Conservation (phyloP, 2,888 invertebrate genomes). For the Apotomis betuletana region DNA sequence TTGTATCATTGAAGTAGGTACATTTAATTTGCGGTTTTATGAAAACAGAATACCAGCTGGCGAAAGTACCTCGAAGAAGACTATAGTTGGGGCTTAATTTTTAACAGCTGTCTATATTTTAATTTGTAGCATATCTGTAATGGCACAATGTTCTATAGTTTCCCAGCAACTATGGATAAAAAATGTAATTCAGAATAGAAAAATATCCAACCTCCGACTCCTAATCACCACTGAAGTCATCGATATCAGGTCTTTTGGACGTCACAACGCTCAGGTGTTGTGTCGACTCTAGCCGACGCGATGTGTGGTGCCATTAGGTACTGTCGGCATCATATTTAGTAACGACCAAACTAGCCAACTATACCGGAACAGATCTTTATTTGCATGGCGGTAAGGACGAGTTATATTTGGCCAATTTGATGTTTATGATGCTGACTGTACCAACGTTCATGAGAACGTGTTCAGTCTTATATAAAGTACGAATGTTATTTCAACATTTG, state of each 20-base stretch:
- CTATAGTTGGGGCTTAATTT: background rate
- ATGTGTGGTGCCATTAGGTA: background rate
- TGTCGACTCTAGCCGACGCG: background rate
- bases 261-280: background rate
- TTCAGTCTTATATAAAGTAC: too few relatives aligned
- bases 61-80: background rate
- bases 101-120: background rate
- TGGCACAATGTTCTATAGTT: conserved; percentile 40
- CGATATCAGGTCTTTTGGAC: background rate
- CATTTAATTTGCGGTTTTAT: background rate
- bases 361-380: too few relatives aligned
- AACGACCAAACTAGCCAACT: too few relatives aligned
- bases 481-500: too few relatives aligned
- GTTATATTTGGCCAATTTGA: too few relatives aligned
- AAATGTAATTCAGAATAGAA: conserved; percentile 2
- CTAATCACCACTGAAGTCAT: background rate
- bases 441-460: too few relatives aligned
- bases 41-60: background rate
- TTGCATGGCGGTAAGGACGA: too few relatives aligned
- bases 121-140: conserved; percentile 28
- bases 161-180: conserved; percentile 20
- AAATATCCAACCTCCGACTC: too few relatives aligned
- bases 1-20: background rate
- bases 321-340: background rate
- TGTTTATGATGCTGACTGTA: too few relatives aligned